Evolutionary conservation across 2,797 vertebrate genomes (phyloP).

Genomic region (Myotis daubentonii): DNA sequence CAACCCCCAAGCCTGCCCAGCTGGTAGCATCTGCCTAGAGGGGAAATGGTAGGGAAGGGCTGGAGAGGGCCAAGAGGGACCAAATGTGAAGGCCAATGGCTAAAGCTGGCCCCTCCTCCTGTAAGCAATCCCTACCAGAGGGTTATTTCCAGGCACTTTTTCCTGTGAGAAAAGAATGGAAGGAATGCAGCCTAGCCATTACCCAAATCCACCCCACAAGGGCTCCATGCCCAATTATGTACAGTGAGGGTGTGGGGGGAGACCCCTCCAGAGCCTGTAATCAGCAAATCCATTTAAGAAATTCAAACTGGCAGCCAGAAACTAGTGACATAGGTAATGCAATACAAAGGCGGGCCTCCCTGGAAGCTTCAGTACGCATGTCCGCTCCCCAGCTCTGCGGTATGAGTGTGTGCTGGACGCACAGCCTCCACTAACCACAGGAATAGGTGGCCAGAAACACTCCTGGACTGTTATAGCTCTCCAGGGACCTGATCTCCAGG

Average conservation of each 20-base stretch:
- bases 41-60: neutral
- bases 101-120: conserved; percentile 67
- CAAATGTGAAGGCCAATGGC: conserved; percentile 67
- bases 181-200: conserved; percentile 83
- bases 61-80: conserved; percentile 42
- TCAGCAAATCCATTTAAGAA: conserved; percentile 84
- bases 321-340: conserved; percentile 60
- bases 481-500: conserved; percentile 74
- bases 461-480: conserved; percentile 78
- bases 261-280: conserved; percentile 77
- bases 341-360: conserved; percentile 31
- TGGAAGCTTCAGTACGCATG: neutral
- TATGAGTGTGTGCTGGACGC: neutral
- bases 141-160: conserved; percentile 83
- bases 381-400: neutral
- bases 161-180: conserved; percentile 89
- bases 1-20: conserved; percentile 57
- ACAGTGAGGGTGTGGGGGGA: conserved; percentile 54
- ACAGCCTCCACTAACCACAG: neutral
- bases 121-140: conserved; percentile 73
- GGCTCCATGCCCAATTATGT: conserved; percentile 61
- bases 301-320: conserved; percentile 79
- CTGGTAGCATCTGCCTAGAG: conserved; percentile 67
- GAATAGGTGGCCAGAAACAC: conserved; percentile 59
- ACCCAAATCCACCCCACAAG: conserved; percentile 82